Evolutionary conservation across 64 coral and sea anemone species (phyloP).

Genomic region (Pachyseris speciosa): DNA sequence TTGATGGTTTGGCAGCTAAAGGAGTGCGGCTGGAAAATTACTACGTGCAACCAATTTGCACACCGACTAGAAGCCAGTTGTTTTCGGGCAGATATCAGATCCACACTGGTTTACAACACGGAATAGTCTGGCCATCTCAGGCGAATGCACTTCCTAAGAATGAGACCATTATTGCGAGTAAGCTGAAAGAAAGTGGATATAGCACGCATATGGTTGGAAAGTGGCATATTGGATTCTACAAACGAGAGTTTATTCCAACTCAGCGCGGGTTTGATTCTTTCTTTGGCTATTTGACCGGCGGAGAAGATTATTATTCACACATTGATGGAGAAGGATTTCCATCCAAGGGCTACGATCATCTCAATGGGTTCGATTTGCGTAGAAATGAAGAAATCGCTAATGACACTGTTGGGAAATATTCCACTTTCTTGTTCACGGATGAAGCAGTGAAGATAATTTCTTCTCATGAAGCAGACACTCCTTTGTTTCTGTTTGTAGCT

Average conservation of each 20-base stretch:
- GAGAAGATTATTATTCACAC: slow-evolving; percentile 63
- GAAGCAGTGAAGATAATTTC: slow-evolving; percentile 55
- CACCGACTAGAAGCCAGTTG: slow-evolving; percentile 55
- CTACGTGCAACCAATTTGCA: too few species aligned
- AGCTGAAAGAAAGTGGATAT: slow-evolving; percentile 58
- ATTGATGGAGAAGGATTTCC: background rate
- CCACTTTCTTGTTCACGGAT: slow-evolving; percentile 40
- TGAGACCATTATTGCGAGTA: slow-evolving; percentile 52
- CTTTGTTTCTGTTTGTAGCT: slow-evolving; percentile 59
- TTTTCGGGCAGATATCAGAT: too few species aligned
- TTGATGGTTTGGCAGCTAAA: slow-evolving; percentile 25
- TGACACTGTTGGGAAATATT: slow-evolving; percentile 38
- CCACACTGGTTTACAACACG: too few species aligned
- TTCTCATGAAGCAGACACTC: background rate
- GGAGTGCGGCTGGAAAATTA: slow-evolving; percentile 63
- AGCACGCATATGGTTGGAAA: slow-evolving; percentile 60
- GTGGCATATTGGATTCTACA: slow-evolving; percentile 67
- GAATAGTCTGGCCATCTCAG: slow-evolving; percentile 46
- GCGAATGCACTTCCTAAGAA: slow-evolving; percentile 54
- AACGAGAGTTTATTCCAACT: slow-evolving; percentile 44
- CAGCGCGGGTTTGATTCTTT: slow-evolving; percentile 58
- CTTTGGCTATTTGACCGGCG: slow-evolving; percentile 51
- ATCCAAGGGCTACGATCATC: background rate
- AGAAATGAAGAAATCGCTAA: slow-evolving; percentile 41
- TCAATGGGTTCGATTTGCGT: slow-evolving; percentile 56